A percentile compares a stretch with the other conserved stretches of the same genome.
These are phyloP conservation scores for Pogonomyrmex californicus DNA, from an alignment of 1,140 invertebrate genomes.

Conservation along the genomic window DNA sequence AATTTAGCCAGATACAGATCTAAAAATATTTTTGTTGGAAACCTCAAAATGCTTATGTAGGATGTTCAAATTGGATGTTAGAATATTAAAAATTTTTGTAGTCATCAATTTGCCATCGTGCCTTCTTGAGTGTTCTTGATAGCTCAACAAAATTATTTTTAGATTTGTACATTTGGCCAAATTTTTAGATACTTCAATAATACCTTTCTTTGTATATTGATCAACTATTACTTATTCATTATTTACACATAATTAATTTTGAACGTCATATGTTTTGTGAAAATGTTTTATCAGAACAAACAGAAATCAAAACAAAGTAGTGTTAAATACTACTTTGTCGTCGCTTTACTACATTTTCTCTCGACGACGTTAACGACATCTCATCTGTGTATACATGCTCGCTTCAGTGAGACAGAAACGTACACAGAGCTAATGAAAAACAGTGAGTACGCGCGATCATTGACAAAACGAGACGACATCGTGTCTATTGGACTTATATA, in stretches of 20 bases:
- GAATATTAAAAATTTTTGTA: no score
- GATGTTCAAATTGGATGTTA: no score
- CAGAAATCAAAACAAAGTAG: background rate
- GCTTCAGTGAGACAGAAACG: background rate
- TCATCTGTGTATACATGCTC: conserved; percentile 7
- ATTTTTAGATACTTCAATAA: no score
- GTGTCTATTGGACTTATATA: conserved; percentile 18
- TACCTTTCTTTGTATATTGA: background rate
- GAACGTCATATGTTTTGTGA: background rate
- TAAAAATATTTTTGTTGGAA: no score
- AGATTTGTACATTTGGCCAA: no score
- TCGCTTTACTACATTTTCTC: background rate
- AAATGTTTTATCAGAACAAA: background rate
- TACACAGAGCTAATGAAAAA: background rate
- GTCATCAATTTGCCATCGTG: no score
- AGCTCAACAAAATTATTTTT: no score
- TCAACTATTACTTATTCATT: background rate
- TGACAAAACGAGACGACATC: conserved; percentile 31
- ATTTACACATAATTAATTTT: background rate
- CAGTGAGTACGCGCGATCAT: background rate
- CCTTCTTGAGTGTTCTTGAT: no score
- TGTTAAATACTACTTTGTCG: background rate
- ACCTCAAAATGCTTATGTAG: no score
- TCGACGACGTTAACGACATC: background rate
- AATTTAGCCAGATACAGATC: no score